A percentile compares a stretch with the other conserved stretches of the same genome.
phyloP scores from a whole-genome alignment of 1,140 invertebrate genomes.

The Panonychus citri region DNA sequence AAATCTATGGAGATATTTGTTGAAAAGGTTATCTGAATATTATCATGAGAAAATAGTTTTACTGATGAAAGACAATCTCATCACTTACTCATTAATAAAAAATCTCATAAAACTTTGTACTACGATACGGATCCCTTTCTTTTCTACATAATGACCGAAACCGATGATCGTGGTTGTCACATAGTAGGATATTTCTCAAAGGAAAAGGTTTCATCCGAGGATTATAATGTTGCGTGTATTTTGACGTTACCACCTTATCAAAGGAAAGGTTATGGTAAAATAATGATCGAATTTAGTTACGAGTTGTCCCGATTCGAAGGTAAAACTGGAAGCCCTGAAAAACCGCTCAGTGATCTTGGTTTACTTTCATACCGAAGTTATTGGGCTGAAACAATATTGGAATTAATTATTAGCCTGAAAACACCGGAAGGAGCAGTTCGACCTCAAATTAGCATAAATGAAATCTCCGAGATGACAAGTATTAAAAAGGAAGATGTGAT shows the following conservation, averaged over 20 bases:
- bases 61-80: too few relatives aligned
- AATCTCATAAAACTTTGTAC: conserved; percentile 94
- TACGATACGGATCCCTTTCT: conserved; percentile 98
- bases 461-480: conserved; percentile 87
- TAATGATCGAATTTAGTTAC: conserved; percentile 98
- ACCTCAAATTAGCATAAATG: conserved; percentile 73
- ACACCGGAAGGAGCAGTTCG: conserved; percentile 59
- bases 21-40: too few relatives aligned
- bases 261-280: conserved; percentile 90
- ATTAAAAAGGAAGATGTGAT: conserved; percentile 99
- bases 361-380: conserved; percentile 76
- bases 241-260: conserved; percentile 95
- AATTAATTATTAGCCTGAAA: conserved; percentile 60
- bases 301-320: conserved; percentile 90
- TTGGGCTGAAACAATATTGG: conserved; percentile 83
- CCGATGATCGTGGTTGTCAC: conserved; percentile 46
- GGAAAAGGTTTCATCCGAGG: conserved; percentile 97
- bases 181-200: conserved; percentile 99
- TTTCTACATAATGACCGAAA: conserved; percentile 97
- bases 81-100: too few relatives aligned
- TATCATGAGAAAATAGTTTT: too few relatives aligned
- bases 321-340: conserved; percentile 85
- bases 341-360: conserved; percentile 78
- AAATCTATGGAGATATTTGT: too few relatives aligned
- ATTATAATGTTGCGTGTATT: conserved; percentile 99